These are phyloP conservation scores for Arge pagana DNA, from an alignment of 2,888 invertebrate species.

Conservation along the genomic window DNA sequence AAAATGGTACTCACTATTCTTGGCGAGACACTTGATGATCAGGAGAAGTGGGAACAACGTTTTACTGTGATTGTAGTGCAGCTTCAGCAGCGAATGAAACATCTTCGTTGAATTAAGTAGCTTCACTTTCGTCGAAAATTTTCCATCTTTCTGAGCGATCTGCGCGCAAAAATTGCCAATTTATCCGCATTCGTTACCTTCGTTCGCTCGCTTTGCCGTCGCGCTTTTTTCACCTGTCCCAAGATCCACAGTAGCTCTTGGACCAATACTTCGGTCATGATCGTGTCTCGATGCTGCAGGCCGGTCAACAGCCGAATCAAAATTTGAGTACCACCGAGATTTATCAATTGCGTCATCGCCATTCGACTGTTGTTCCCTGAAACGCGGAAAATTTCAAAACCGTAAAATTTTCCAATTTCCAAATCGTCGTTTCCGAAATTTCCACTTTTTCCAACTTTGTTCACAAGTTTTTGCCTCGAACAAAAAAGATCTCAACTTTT, in stretches of 20 bases:
- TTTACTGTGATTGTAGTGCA: conserved; percentile 65
- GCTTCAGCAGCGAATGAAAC: conserved; percentile 66
- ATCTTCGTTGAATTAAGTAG: conserved; percentile 65
- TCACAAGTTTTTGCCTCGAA: no score
- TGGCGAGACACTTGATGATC: conserved; percentile 66
- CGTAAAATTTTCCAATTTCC: no score
- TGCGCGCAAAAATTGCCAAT: conserved; percentile 26
- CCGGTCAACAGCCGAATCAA: conserved; percentile 63
- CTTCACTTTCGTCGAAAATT: conserved; percentile 70
- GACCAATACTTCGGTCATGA: conserved; percentile 62
- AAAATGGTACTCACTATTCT: conserved; percentile 64
- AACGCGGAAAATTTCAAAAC: no score
- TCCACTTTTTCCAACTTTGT: no score
- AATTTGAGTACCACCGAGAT: conserved; percentile 63
- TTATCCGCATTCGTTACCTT: not conserved
- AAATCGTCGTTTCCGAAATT: no score
- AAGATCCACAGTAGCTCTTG: conserved; percentile 68
- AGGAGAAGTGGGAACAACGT: conserved; percentile 64
- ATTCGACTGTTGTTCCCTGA: conserved; percentile 63
- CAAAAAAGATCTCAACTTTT: no score
- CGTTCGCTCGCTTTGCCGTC: not conserved
- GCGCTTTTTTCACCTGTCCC: conserved; percentile 58
- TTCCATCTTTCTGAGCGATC: conserved; percentile 60
- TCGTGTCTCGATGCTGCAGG: conserved; percentile 62
- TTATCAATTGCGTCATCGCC: conserved; percentile 62